phyloP scores from a whole-genome alignment of 1,140 invertebrate species.

The Cotesia vestalis region DNA sequence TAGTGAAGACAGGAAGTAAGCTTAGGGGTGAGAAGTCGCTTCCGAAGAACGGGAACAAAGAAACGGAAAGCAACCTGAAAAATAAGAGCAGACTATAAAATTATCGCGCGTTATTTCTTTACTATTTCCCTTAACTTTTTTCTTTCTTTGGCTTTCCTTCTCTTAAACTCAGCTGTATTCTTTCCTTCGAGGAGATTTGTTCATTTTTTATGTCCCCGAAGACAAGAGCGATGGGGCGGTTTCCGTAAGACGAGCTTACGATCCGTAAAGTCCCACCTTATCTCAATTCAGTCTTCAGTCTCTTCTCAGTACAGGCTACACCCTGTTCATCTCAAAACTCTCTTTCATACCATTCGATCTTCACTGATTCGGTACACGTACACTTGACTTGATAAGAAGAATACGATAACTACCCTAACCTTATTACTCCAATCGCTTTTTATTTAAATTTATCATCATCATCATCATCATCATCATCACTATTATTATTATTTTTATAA shows the following conservation, averaged over 20 bases:
- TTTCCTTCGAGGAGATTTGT: neutral
- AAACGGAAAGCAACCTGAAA: no score
- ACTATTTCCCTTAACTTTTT: neutral
- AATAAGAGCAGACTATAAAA: constrained; percentile 15
- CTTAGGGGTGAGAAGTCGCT: neutral
- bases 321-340: neutral
- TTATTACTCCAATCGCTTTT: constrained; percentile 13
- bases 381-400: constrained; percentile 25
- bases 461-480: neutral
- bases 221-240: constrained; percentile 35
- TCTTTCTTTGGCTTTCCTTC: neutral
- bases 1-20: constrained; percentile 3
- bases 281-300: constrained; percentile 36
- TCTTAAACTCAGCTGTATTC: constrained; percentile 6
- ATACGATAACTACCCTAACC: no score
- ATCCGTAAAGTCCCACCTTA: constrained; percentile 31
- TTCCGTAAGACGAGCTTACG: constrained; percentile 34
- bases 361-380: constrained; percentile 56
- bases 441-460: neutral
- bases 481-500: neutral
- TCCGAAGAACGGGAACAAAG: no score
- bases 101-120: constrained; percentile 32
- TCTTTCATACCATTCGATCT: no score
- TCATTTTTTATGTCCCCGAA: constrained; percentile 5
- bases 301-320: neutral